Percentiles rank a stretch among this genome's conserved stretches.
phyloP scores from a whole-genome alignment of 2,888 invertebrate genomes.

The Cylindroiulus punctatus region DNA sequence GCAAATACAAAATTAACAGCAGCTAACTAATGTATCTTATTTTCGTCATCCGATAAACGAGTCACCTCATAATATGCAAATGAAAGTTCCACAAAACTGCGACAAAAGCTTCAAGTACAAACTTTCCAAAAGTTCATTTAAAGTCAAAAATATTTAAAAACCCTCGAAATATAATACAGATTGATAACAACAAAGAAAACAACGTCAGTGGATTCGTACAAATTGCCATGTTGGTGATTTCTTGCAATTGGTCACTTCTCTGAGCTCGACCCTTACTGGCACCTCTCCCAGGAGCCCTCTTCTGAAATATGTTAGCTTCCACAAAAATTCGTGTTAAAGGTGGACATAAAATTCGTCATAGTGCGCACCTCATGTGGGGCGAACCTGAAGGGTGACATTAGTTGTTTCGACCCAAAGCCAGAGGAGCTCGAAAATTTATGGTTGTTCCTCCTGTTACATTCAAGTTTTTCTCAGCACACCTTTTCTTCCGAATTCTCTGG shows the following conservation, averaged over 20 bases:
- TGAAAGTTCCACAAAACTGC: too few relatives aligned
- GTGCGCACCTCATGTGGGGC: not conserved
- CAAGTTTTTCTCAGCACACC: conserved; percentile 17
- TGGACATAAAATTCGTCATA: conserved; percentile 5
- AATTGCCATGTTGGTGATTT: not conserved
- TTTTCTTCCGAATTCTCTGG: not conserved
- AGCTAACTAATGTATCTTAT: conserved; percentile 18
- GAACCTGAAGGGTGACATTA: conserved; percentile 13
- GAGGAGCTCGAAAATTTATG: not conserved
- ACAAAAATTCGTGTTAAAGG: conserved; percentile 22
- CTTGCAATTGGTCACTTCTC: not conserved
- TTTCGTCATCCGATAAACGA: not conserved
- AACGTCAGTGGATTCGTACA: not conserved
- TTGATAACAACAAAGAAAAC: not conserved
- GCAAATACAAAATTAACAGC: not conserved
- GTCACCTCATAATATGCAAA: too few relatives aligned
- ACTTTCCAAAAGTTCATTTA: not conserved
- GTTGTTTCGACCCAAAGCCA: conserved; percentile 19
- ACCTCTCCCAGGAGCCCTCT: conserved; percentile 1
- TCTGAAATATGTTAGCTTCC: not conserved
- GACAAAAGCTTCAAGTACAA: too few relatives aligned
- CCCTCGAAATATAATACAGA: not conserved
- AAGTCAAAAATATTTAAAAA: not conserved
- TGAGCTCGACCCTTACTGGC: not conserved
- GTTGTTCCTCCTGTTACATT: not conserved